These are phyloP conservation scores for Cacoxenus indagator DNA, from an alignment of 2,888 invertebrate genomes.

Conservation along the genomic window DNA sequence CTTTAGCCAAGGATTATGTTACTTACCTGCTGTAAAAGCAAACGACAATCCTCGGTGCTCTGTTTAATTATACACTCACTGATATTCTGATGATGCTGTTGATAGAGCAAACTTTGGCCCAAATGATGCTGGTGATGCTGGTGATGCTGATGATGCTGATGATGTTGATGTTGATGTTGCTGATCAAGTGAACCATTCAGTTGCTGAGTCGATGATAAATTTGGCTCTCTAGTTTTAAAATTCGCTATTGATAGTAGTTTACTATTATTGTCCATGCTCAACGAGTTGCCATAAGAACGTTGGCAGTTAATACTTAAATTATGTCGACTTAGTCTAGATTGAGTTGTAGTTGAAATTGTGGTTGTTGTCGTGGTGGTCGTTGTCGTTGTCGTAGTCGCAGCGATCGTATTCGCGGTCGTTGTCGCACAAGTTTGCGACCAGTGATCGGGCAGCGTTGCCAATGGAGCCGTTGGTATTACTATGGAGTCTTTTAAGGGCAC, in stretches of 20 bases:
- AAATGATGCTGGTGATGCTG: neutral
- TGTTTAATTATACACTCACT: conserved; percentile 77
- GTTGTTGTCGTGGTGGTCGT: conserved; percentile 37
- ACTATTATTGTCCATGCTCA: conserved; percentile 54
- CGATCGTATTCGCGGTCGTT: conserved; percentile 18
- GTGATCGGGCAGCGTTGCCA: neutral
- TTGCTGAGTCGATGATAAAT: conserved; percentile 33
- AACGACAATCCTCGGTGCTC: conserved; percentile 79
- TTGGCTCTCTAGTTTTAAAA: conserved; percentile 49
- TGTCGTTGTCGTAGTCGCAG: conserved; percentile 29
- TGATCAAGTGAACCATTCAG: conserved; percentile 31
- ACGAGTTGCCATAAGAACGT: conserved; percentile 53
- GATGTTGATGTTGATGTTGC: neutral
- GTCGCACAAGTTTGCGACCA: neutral
- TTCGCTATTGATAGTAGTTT: conserved; percentile 48
- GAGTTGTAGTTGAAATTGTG: conserved; percentile 20
- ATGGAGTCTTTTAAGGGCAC: too few species aligned
- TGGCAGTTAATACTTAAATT: conserved; percentile 48
- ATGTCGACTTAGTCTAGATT: conserved; percentile 50
- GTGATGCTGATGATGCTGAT: neutral
- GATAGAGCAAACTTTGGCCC: neutral
- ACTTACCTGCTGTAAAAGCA: conserved; percentile 76
- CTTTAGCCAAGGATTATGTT: too few species aligned
- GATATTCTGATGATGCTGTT: conserved; percentile 61
- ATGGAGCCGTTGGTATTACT: too few species aligned